A percentile compares a stretch with the other conserved stretches of the same genome.
Conservation (phyloP, 2,113 vertebrate genomes). For the Lepus timidus region DNA sequence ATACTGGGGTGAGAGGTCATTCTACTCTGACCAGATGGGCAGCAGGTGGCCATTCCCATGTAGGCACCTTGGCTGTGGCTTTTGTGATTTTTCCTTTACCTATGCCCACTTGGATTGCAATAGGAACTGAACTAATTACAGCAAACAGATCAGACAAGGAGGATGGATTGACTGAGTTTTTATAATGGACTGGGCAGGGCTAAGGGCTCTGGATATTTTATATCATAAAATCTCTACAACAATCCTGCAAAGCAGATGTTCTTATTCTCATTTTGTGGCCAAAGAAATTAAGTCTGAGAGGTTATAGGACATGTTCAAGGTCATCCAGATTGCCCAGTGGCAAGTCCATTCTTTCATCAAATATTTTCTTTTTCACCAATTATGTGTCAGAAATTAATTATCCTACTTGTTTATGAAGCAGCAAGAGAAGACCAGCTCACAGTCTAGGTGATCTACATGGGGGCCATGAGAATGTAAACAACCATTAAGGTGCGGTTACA, state of each 20-base stretch:
- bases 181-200: neutral
- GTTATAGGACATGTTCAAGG: neutral
- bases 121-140: neutral
- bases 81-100: constrained; percentile 28
- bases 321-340: neutral
- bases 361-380: constrained; percentile 38
- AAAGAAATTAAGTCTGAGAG: constrained; percentile 15
- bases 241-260: neutral
- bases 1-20: neutral
- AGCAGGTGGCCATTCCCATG: neutral
- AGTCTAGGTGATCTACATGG: neutral
- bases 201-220: neutral
- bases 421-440: neutral
- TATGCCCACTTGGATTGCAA: constrained; percentile 25
- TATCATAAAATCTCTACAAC: neutral
- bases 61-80: neutral
- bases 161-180: neutral
- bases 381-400: constrained; percentile 2
- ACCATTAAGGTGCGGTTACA: neutral
- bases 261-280: constrained; percentile 4
- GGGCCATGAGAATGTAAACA: constrained; percentile 9
- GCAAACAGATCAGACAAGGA: neutral
- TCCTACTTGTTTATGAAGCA: neutral
- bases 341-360: constrained; percentile 14
- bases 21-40: neutral